phyloP scores from a whole-genome alignment of 2,113 vertebrate species.

The Gopherus evgoodei region DNA sequence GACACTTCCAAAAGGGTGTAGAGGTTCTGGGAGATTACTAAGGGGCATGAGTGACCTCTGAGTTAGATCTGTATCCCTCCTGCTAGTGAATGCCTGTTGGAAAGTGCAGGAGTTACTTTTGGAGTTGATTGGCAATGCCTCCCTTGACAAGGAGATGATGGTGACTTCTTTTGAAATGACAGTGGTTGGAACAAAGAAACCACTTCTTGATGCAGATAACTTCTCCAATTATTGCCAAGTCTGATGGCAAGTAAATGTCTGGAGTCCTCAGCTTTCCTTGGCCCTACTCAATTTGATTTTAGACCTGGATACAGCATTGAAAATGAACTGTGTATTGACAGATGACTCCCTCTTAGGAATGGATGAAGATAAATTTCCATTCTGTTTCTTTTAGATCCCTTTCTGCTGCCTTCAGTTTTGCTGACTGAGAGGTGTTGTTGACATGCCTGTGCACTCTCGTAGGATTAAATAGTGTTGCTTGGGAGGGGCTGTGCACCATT shows the following conservation, averaged over 20 bases:
- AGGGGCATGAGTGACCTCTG: neutral
- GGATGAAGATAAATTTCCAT: neutral
- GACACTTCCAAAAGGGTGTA: neutral
- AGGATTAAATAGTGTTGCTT: neutral
- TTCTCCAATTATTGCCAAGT: neutral
- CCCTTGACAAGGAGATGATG: neutral
- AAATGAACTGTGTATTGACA: neutral
- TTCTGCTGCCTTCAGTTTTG: neutral
- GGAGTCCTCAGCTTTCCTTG: neutral
- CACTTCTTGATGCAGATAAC: neutral
- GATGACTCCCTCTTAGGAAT: neutral
- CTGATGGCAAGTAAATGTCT: neutral
- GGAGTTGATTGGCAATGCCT: neutral
- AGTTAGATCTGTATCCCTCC: neutral
- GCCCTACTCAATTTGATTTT: neutral
- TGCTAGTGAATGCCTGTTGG: neutral
- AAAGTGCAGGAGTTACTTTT: neutral
- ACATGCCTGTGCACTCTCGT: neutral
- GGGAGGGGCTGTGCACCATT: neutral
- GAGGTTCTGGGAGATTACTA: neutral
- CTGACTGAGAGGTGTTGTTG: neutral
- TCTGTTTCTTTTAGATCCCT: neutral
- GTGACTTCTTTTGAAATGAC: neutral
- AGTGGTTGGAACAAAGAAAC: neutral
- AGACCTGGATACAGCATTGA: neutral